Evolutionary conservation across 1,140 invertebrate species (phyloP), one percentile per base, ranked within the genome.

Genomic region (Nomia melanderi): DNA sequence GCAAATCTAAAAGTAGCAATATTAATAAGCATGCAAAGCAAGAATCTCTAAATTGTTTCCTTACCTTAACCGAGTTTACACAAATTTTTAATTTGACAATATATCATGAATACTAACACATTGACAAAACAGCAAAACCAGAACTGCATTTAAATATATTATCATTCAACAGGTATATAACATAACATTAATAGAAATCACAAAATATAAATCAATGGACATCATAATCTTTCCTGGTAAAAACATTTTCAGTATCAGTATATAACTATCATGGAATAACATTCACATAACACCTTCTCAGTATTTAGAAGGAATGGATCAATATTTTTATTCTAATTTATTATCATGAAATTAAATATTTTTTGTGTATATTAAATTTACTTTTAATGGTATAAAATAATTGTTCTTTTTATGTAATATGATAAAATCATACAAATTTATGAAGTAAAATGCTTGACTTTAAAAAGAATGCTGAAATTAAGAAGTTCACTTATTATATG

Each of bases 181-280:
- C 11, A 47, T 33, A 63, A 14, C 33, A 65, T 65, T 23, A n/a
- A 74, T 67, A 62, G 31, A 60, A 60, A 70, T n/a, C 25, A 33
- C 31, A 65, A 70, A 70, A 80, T 59, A 67, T 56, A 69, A 63
- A 60, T 17, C n/a, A 65, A 57, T 73, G 59, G 72, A 70, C 25
- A 65, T 36, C 47, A 17, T 17, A 39, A 31, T 50, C 2, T 20
- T 76, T 33, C 14, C 11, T 36, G 74, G 66, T 2, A n/a, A 29
- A 33, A 80, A 88, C 86, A 89, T 90, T 90, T 90, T 89, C 90
- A 90, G 89, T 90, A 90, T 89, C 89, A 89, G 88, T 77, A 62
- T 77, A 74, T 59, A 71, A 56, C 56, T 77, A 27, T 72, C 73
- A 71, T 67, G 54, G 41, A 79, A 53, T 54, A 53, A 71, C 36